Evolutionary conservation across 23 tunicate species (phyloP).

Genomic region (Phallusia fumigata): DNA sequence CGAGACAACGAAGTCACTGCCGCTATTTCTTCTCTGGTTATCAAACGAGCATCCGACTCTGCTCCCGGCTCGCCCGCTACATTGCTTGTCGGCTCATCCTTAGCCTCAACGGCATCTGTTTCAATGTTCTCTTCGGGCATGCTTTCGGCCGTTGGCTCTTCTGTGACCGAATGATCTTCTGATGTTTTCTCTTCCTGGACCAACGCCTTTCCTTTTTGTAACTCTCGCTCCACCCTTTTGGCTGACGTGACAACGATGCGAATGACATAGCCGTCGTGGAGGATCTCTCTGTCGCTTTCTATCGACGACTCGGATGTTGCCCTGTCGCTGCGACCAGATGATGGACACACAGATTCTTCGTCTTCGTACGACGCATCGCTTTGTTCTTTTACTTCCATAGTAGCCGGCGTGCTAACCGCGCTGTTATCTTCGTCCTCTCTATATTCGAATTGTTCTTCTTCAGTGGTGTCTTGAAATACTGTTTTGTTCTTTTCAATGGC

Average conservation of each 20-base stretch:
- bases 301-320: constrained; percentile 2
- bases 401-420: neutral
- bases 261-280: constrained; percentile 9
- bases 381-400: neutral
- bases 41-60: constrained; percentile 9
- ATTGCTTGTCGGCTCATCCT: neutral
- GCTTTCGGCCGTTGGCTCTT: neutral
- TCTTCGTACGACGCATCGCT: no score
- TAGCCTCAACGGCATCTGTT: neutral
- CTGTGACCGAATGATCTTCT: neutral
- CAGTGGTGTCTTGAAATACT: neutral
- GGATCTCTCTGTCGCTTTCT: constrained; percentile 39
- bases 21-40: constrained; percentile 43
- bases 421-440: neutral
- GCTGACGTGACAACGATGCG: constrained; percentile 47
- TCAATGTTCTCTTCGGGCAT: neutral
- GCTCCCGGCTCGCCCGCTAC: neutral
- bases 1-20: constrained; percentile 43
- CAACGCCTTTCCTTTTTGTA: neutral
- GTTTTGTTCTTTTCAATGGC: neutral
- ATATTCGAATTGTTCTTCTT: neutral
- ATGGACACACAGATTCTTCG: neutral
- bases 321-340: neutral
- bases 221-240: constrained; percentile 36
- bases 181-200: neutral